Percentiles rank a stretch among this genome's conserved stretches.
Evolutionary conservation across 2,888 invertebrate genomes (phyloP).

Genomic region (Urechis unicinctus): DNA sequence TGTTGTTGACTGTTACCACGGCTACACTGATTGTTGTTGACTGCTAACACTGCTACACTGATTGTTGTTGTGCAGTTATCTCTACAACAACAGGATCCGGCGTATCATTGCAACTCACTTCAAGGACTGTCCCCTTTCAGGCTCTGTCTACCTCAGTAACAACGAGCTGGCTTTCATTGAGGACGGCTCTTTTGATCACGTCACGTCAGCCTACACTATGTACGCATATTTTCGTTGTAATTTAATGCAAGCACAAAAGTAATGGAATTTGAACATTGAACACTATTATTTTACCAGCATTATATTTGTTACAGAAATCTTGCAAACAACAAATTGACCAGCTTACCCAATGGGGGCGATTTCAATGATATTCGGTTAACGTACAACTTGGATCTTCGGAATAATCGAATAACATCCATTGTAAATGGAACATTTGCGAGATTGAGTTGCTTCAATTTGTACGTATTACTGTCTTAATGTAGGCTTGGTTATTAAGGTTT

Average conservation of each 20-base stretch:
- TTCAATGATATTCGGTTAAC: not conserved
- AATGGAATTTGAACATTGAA: too few relatives aligned
- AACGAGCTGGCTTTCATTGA: not conserved
- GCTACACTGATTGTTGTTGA: too few relatives aligned
- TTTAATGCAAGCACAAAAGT: not conserved
- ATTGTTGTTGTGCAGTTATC: too few relatives aligned
- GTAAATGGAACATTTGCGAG: not conserved
- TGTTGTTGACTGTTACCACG: too few relatives aligned
- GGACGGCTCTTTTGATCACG: not conserved
- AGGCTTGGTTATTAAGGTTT: too few relatives aligned
- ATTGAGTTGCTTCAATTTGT: not conserved
- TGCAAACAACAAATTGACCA: not conserved
- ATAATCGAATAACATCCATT: not conserved
- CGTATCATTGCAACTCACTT: not conserved
- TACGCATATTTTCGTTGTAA: not conserved
- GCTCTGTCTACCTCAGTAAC: not conserved
- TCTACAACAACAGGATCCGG: not conserved
- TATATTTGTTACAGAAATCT: not conserved
- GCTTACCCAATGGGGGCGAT: not conserved
- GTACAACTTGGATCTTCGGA: not conserved
- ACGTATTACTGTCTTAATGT: too few relatives aligned
- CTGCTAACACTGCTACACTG: too few relatives aligned
- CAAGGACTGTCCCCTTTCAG: not conserved
- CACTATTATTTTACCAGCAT: too few relatives aligned
- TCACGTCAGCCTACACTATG: not conserved